Percentiles rank a stretch among this genome's conserved stretches.
phyloP scores from a whole-genome alignment of 2,113 vertebrate genomes.

The Nipponia nippon region DNA sequence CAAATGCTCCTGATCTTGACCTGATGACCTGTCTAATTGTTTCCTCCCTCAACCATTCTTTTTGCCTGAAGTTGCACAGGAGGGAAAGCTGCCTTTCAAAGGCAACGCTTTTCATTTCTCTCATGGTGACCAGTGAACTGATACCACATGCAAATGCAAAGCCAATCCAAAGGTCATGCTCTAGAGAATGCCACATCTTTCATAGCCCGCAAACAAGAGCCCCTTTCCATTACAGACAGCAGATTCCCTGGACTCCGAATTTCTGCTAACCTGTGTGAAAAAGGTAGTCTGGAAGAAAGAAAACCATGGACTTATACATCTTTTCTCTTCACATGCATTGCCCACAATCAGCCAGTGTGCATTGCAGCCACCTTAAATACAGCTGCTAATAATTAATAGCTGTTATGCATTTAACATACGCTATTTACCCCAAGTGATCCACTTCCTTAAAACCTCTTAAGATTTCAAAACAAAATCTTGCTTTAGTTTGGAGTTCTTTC shows the following conservation, averaged over 20 bases:
- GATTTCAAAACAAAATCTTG: not conserved
- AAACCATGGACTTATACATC: not conserved
- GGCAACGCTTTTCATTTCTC: not conserved
- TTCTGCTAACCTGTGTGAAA: not conserved
- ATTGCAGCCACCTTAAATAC: not conserved
- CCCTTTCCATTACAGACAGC: not conserved
- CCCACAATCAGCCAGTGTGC: not conserved
- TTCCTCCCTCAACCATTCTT: not conserved
- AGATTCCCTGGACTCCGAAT: not conserved
- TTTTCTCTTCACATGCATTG: not conserved
- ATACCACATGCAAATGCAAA: not conserved
- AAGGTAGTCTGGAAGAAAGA: not conserved
- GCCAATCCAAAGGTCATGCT: not conserved
- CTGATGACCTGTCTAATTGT: not conserved
- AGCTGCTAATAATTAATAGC: not conserved
- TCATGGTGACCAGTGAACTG: not conserved
- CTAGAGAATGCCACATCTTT: not conserved
- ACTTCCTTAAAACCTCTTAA: not conserved
- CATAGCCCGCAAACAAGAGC: not conserved
- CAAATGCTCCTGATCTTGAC: constrained; percentile 32
- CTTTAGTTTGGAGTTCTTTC: not conserved
- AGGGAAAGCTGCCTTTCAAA: not conserved
- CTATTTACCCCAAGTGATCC: not conserved
- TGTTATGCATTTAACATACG: not conserved
- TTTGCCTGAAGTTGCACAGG: not conserved